Percentiles rank a stretch among this genome's conserved stretches.
These are phyloP conservation scores for Drosophila maculinotata DNA, from an alignment of 2,888 invertebrate species.

Conservation along the genomic window DNA sequence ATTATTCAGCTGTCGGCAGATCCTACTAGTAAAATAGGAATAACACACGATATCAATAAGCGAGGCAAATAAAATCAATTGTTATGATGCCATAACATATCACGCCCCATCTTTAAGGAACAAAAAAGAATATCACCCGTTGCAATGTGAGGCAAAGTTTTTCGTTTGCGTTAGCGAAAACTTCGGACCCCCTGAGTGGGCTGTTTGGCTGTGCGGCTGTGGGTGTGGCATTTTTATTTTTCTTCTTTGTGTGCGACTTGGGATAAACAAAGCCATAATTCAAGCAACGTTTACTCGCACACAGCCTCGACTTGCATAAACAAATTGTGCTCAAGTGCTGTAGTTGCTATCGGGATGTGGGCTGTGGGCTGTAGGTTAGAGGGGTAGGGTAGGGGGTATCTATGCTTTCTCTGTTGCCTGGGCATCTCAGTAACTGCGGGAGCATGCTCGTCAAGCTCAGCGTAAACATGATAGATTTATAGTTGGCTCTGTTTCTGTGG, in stretches of 20 bases:
- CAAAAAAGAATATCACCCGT: conserved; percentile 17
- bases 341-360: conserved; percentile 39
- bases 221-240: conserved; percentile 36
- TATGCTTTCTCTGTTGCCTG: conserved; percentile 13
- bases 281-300: conserved; percentile 74
- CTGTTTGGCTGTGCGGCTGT: not conserved
- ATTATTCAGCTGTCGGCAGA: conserved; percentile 21
- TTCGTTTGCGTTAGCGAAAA: conserved; percentile 64
- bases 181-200: conserved; percentile 27
- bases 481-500: conserved; percentile 64
- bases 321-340: conserved; percentile 70
- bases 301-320: conserved; percentile 72
- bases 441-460: conserved; percentile 66
- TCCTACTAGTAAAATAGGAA: conserved; percentile 52
- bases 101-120: conserved; percentile 35
- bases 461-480: conserved; percentile 77
- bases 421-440: conserved; percentile 39
- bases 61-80: conserved; percentile 74
- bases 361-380: too few species aligned
- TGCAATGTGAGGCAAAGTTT: conserved; percentile 64
- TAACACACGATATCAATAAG: conserved; percentile 74
- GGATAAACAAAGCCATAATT: conserved; percentile 81
- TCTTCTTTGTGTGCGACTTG: conserved; percentile 60
- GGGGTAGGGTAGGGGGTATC: conserved; percentile 12
- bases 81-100: conserved; percentile 78